These are phyloP conservation scores for Xerus inauris DNA, from an alignment of 2,113 vertebrate genomes.

Conservation along the genomic window DNA sequence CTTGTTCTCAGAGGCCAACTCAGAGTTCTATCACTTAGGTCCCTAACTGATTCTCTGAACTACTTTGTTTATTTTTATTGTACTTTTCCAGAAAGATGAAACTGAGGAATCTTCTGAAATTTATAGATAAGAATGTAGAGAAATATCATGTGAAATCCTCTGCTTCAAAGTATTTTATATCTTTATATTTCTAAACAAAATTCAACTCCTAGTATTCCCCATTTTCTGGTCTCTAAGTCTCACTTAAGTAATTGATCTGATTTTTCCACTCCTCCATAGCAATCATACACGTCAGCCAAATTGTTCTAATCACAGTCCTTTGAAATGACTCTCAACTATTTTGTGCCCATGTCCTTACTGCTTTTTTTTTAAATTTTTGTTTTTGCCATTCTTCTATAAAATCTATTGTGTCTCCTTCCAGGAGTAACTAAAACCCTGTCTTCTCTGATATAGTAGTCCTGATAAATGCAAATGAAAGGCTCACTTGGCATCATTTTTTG, in stretches of 20 bases:
- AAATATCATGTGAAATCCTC: background rate
- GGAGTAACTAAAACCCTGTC: background rate
- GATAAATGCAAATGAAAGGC: background rate
- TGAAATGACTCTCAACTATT: background rate
- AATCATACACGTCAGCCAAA: background rate
- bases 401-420: background rate
- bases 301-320: background rate
- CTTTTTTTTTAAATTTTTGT: background rate
- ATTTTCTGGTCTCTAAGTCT: background rate
- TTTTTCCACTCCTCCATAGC: background rate
- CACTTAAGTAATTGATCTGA: background rate
- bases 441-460: background rate
- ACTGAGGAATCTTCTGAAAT: background rate
- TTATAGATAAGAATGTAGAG: background rate
- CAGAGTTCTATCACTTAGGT: background rate
- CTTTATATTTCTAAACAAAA: background rate
- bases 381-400: background rate
- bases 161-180: background rate
- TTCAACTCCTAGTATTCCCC: background rate
- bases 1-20: background rate
- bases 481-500: background rate
- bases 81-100: background rate
- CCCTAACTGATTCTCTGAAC: background rate
- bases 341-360: no score
- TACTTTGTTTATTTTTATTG: background rate